Percentiles rank a stretch among this genome's conserved stretches.
These are phyloP conservation scores for Sebastes hopkinsi DNA, from an alignment of 2,797 vertebrate genomes.

Conservation along the genomic window DNA sequence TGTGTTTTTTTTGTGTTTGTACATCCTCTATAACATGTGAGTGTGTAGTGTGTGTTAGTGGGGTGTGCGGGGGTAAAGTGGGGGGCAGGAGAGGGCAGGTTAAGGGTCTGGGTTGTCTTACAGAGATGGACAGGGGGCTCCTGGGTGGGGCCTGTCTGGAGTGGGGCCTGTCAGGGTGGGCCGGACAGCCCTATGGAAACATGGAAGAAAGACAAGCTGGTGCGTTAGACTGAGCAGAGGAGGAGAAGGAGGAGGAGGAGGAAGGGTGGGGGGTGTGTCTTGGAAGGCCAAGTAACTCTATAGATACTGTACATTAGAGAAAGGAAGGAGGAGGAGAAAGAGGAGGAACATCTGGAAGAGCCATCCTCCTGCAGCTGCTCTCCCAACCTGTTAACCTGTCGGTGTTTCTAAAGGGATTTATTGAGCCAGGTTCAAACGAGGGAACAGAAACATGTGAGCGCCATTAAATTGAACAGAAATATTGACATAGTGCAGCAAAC, in stretches of 20 bases:
- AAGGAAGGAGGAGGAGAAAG: conserved; percentile 6
- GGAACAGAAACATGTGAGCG: conserved; percentile 37
- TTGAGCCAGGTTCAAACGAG: conserved; percentile 5
- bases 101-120: conserved; percentile 74
- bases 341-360: background rate
- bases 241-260: background rate
- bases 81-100: conserved; percentile 13
- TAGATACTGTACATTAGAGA: conserved; percentile 15
- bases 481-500: conserved; percentile 36
- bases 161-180: conserved; percentile 81
- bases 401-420: background rate
- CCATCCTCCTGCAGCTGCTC: conserved; percentile 13
- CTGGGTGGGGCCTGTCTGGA: conserved; percentile 83
- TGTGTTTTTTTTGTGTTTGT: background rate
- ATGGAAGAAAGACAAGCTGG: conserved; percentile 80
- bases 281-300: conserved; percentile 39
- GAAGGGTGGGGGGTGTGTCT: conserved; percentile 1
- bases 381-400: background rate
- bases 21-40: background rate
- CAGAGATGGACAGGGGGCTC: conserved; percentile 84
- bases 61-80: conserved; percentile 1
- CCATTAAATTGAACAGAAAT: conserved; percentile 54
- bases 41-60: conserved; percentile 25
- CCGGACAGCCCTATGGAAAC: conserved; percentile 80
- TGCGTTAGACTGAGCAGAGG: conserved; percentile 63